Base-by-base conservation (phyloP, 2,113 vertebrate genomes). In the Garra rufa region DNA sequence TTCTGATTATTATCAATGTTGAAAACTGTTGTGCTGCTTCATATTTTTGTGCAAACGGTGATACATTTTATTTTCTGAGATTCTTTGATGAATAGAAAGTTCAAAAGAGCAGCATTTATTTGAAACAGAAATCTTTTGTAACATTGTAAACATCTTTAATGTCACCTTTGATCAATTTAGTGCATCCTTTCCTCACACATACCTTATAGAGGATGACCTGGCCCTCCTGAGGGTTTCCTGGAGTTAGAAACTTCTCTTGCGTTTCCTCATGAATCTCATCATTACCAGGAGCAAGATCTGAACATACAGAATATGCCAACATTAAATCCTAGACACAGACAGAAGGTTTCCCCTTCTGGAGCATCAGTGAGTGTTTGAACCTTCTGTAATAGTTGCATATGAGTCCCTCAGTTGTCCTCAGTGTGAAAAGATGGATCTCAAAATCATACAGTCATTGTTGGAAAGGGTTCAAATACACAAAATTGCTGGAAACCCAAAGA, bases 131-230 rank as follows among this genome's bases (percentile, higher is more conserved):
- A n/a, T n/a, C n/a, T n/a, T n/a, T 11, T 28, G 59, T 28, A 15
- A 19, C 28, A 67, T 19, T n/a, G n/a, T n/a, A n/a, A n/a, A n/a
- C n/a, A n/a, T n/a, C n/a, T n/a, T 67, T 19, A 38, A 3, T 4
- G 7, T 67, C 15, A 10, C 3, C 38, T 67, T 38, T 67, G 30
- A 34, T 67, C 3, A 34, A 19, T 67, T 67, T 38, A 21, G 4
- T 9, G 65, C 17, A 3, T 67, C 30, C 15, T 67, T 67, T 67
- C n/a, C 7, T 34, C 63, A 21, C 65, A 11, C 10, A 59, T 44
- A 99, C 98, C 97, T 97, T 98, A 75, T 99, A 99, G 5, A 99
- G 96, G 84, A 98, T 96, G 0, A 99, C 97, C 89, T 99, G 98
- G 21, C 98, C 97, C 0, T 98, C 97, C 91, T 98, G 97, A 0